phyloP scores from a whole-genome alignment of 2,113 vertebrate genomes.

The Gavialis gangeticus region DNA sequence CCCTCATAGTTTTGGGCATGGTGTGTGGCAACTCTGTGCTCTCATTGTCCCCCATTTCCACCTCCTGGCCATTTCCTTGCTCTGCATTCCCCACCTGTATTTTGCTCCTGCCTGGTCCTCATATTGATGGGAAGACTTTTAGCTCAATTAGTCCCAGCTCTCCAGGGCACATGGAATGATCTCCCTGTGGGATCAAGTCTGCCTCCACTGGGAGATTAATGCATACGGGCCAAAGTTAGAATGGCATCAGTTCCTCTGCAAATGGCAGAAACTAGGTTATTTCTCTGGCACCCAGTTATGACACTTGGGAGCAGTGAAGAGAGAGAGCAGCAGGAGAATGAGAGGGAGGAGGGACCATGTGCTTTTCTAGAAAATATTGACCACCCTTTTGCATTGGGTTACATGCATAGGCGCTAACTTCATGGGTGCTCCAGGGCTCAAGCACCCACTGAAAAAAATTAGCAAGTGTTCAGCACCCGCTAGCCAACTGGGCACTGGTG shows the following conservation, averaged over 20 bases:
- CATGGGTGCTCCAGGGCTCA: no score
- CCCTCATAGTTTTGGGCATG: rapidly evolving
- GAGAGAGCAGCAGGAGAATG: neutral
- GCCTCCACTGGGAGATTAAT: neutral
- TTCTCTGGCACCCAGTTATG: neutral
- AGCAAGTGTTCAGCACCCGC: no score
- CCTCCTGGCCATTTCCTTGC: neutral
- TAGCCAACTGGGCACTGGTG: no score
- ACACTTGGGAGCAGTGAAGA: neutral
- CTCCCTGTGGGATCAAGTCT: neutral
- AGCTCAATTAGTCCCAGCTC: neutral
- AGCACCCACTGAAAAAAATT: no score
- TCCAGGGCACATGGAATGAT: neutral
- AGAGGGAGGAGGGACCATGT: neutral
- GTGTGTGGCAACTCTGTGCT: neutral
- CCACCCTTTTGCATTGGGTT: no score
- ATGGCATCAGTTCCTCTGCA: neutral
- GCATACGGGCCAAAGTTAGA: neutral
- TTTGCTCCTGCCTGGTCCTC: neutral
- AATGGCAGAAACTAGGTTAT: neutral
- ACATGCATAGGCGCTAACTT: no score
- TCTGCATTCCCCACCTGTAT: neutral
- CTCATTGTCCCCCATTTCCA: neutral
- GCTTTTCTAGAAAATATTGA: neutral
- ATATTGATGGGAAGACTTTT: neutral